Evolutionary conservation across 2,113 vertebrate genomes (phyloP).

Genomic region (Serranochromis macrocephalus): DNA sequence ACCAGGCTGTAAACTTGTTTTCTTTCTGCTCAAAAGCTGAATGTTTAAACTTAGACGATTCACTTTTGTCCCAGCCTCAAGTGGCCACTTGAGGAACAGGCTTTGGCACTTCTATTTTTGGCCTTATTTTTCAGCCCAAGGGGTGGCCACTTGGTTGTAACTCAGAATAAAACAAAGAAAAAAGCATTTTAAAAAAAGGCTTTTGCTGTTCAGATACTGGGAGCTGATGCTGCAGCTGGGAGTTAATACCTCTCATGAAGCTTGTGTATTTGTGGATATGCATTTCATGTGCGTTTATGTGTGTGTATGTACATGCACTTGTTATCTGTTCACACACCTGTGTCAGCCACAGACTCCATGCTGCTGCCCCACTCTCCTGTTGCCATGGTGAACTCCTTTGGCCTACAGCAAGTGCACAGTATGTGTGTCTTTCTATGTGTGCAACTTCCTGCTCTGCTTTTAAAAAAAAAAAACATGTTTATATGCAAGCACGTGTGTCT

Average conservation of each 20-base stretch:
- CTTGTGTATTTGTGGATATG: background rate
- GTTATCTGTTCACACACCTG: slow-evolving; percentile 55
- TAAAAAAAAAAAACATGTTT: accelerated
- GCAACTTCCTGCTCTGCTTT: background rate
- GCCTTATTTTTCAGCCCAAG: background rate
- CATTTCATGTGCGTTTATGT: background rate
- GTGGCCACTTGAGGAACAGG: background rate
- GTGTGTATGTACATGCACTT: background rate
- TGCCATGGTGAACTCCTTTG: slow-evolving; percentile 66
- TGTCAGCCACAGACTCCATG: slow-evolving; percentile 32
- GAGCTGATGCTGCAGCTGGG: background rate
- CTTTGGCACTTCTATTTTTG: background rate
- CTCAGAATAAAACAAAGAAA: background rate
- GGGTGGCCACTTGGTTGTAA: background rate
- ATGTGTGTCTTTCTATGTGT: slow-evolving; percentile 17
- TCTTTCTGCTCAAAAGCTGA: background rate
- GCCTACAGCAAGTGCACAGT: slow-evolving; percentile 33
- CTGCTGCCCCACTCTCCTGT: slow-evolving; percentile 51
- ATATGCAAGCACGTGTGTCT: background rate
- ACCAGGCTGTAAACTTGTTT: background rate
- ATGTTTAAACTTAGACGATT: background rate
- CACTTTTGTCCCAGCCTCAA: background rate
- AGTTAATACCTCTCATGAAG: background rate
- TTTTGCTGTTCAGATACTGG: background rate
- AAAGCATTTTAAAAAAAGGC: accelerated